Evolutionary conservation across 1,140 invertebrate genomes (phyloP).

Genomic region (Zaprionus ornatus): DNA sequence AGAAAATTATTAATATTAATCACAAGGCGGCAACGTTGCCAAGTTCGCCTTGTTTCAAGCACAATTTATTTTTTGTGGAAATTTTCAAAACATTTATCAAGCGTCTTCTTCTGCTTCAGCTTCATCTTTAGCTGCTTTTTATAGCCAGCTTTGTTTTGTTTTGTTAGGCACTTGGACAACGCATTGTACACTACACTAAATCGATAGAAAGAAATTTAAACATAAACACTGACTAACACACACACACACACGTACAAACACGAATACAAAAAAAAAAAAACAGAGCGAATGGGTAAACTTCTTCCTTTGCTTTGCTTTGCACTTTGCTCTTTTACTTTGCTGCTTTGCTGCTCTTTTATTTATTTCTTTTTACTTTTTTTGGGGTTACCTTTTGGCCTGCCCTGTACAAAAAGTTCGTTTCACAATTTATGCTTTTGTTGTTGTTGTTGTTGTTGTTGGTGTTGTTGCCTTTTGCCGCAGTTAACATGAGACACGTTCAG

Average conservation of each 20-base stretch:
- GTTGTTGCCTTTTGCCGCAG: constrained; percentile 55
- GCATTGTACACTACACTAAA: constrained; percentile 25
- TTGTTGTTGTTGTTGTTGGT: background rate
- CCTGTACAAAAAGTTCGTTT: constrained; percentile 45
- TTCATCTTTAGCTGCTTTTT: constrained; percentile 3
- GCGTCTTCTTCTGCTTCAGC: background rate
- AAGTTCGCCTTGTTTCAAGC: constrained; percentile 16
- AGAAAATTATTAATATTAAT: constrained; percentile 51
- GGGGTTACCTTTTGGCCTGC: constrained; percentile 42
- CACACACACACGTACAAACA: constrained; percentile 3
- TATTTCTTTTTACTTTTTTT: constrained; percentile 45
- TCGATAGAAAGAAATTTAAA: constrained; percentile 26
- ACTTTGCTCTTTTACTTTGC: constrained; percentile 32
- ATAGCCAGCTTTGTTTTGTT: constrained; percentile 30
- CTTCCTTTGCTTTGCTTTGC: constrained; percentile 19
- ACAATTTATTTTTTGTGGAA: constrained; percentile 33
- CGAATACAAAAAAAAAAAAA: constrained; percentile 1
- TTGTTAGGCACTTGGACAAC: constrained; percentile 23
- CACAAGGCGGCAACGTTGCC: constrained; percentile 8
- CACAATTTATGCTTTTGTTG: constrained; percentile 40
- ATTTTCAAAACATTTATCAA: constrained; percentile 41
- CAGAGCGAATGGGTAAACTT: constrained; percentile 57
- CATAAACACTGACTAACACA: constrained; percentile 34
- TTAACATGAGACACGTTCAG: constrained; percentile 49
- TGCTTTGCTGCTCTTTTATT: constrained; percentile 44